Base-by-base conservation (phyloP, 2,797 vertebrate genomes). In the Poliocrania exsul region DNA sequence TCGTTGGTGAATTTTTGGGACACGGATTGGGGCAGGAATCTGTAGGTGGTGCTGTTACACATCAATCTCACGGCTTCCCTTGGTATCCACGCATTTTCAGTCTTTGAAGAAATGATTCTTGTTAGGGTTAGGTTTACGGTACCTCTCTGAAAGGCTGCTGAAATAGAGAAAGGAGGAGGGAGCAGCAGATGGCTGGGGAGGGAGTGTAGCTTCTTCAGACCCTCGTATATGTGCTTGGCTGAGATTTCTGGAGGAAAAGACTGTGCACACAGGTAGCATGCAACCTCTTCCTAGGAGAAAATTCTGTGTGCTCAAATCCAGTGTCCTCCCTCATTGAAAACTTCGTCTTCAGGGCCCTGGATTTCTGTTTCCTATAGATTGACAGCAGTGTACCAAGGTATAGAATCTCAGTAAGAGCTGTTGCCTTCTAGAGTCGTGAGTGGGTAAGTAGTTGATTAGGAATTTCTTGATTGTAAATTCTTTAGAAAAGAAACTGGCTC, bases 1-100 rank as follows among this genome's bases (percentile, higher is more conserved):
- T 14, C 31, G 61, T 19, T 19, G 16, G 46, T 7, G 13, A 33
- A 3, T 31, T 40, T 49, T 26, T 8, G 54, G 60, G 37, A 38
- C 2, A 5, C 21, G 1, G 14, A 2, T 49, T 16, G 17, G 5
- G 35, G 37, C 24, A 78, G 56, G 7, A n/a, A 21, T 89, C 91
- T 54, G 51, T 72, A 81, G 92, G 26, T 81, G 88, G 85, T 40
- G 81, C 73, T 91, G 56, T 70, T 69, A 77, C 47, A 61, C 29
- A 2, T 11, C 25, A 17, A 14, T 29, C 42, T 14, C 8, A 6
- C 7, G 0, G 8, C 5, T 66, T n/a, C 35, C 24, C 33, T 24
- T 25, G 38, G 16, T 13, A 26, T 6, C 23, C 12, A 3, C 21
- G 3, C 8, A 6, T 46, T 69, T 82, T 53, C 64, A 60, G 35